A percentile compares a stretch with the other conserved stretches of the same genome.
Conservation (phyloP, 64 coral and sea anemone species). For the Porites australiensis region DNA sequence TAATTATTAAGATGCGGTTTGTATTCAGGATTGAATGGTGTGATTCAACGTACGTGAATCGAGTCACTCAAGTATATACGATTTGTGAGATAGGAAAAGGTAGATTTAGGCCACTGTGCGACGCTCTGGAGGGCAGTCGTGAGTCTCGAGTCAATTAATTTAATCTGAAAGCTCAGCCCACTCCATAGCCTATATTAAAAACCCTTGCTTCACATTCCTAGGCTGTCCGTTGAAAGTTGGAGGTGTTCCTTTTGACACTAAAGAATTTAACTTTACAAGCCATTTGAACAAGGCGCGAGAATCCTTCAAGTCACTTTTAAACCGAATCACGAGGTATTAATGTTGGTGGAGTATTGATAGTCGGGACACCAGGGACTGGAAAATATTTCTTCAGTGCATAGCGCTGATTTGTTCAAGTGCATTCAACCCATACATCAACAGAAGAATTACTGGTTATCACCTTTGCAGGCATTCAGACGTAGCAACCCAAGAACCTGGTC, state of each 20-base stretch:
- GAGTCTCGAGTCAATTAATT: too few species aligned
- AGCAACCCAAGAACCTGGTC: slow-evolving; percentile 48
- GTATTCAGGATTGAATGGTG: too few species aligned
- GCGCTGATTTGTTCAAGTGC: slow-evolving; percentile 65
- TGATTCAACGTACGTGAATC: too few species aligned
- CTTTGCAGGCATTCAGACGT: slow-evolving; percentile 63
- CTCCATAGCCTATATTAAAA: too few species aligned
- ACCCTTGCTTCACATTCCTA: background rate
- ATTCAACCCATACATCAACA: slow-evolving; percentile 56
- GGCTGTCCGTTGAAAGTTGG: slow-evolving; percentile 53
- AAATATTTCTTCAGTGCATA: slow-evolving; percentile 62
- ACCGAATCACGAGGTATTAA: background rate
- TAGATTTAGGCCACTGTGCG: too few species aligned
- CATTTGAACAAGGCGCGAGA: slow-evolving; percentile 21
- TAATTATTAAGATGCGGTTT: too few species aligned
- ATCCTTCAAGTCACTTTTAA: slow-evolving; percentile 37
- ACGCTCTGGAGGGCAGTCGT: too few species aligned
- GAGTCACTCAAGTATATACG: too few species aligned
- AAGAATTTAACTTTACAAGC: slow-evolving; percentile 65
- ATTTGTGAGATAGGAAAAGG: too few species aligned
- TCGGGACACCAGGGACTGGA: slow-evolving; percentile 61
- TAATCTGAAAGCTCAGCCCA: too few species aligned
- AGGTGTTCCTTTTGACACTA: slow-evolving; percentile 47
- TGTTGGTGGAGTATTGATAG: background rate
- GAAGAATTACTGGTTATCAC: slow-evolving; percentile 65